Conservation (phyloP, 2,113 vertebrate genomes). For the Ptyas mucosa region DNA sequence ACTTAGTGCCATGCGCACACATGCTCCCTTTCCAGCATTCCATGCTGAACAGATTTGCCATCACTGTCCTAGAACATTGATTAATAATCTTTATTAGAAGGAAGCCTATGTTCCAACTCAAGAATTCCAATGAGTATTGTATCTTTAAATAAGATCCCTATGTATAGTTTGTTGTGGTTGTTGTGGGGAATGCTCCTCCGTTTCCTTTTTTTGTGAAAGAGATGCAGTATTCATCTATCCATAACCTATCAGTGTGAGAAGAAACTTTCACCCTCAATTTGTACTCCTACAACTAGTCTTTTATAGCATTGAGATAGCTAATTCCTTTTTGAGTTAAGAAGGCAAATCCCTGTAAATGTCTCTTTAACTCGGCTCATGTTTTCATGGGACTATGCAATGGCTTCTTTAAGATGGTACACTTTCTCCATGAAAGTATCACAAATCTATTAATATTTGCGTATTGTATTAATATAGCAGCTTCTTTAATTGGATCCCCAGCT, state of each 20-base stretch:
- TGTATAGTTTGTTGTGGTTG: too few relatives aligned
- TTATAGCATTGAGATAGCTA: neutral
- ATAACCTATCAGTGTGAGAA: neutral
- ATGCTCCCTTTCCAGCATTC: too few relatives aligned
- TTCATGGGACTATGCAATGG: neutral
- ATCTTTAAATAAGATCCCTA: neutral
- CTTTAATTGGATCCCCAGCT: conserved; percentile 12
- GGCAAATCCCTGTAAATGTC: neutral
- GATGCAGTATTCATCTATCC: neutral
- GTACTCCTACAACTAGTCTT: neutral
- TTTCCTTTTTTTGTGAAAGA: neutral
- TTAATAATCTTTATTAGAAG: neutral
- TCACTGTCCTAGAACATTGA: neutral
- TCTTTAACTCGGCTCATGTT: neutral
- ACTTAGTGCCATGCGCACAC: too few relatives aligned
- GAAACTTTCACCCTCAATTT: neutral
- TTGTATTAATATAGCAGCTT: neutral
- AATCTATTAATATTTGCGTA: conserved; percentile 7
- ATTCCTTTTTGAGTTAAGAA: neutral
- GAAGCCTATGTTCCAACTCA: neutral
- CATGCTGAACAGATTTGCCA: too few relatives aligned
- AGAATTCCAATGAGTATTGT: neutral
- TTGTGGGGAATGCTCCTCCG: neutral
- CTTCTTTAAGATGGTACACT: neutral
- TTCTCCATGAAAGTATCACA: neutral